Evolutionary conservation across 2,797 vertebrate species (phyloP), one percentile per base, ranked within the genome.

Genomic region (Chaetophractus vellerosus): DNA sequence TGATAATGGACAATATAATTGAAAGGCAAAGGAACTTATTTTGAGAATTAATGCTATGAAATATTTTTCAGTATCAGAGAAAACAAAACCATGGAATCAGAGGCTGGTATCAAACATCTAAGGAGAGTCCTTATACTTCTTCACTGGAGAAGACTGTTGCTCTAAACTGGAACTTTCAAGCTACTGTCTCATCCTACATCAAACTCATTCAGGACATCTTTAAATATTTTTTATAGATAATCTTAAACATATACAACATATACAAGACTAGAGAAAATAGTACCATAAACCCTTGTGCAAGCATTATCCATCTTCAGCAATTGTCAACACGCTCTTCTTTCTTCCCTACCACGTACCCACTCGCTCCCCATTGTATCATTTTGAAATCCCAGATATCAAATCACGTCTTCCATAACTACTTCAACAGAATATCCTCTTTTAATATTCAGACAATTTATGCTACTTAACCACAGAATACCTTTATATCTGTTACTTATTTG

Each of bases 321-420:
- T 72, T 5, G 1, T 69, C 28, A 68, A 23, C 0, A 31, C 9
- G 57, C 3, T 79, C 24, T 89, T 68, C 4, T 26, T 33, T 72
- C 9, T 28, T 24, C 9, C 21, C 9, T 23, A 21, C 0, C 6
- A 83, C 1, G 4, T 9, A 15, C 19, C 0, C 3, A 55, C 9
- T 74, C 8, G 1, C 16, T 36, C 18, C 68, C 0, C 1, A 1
- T 10, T 59, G 4, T 23, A 36, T 23, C 79, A 28, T 24, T 68
- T 48, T 81, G 3, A 83, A 87, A 79, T 38, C 45, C 9, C 19
- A 48, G 48, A 28, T 83, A 45, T 24, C 2, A 72, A 85, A 57
- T 21, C 41, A 50, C 36, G 0, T 21, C 4, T 74, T 64, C 4
- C 10, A 33, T 52, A 38, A 61, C 24, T 74, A 33, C 36, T 50